Conservation (phyloP, 2,888 invertebrate genomes). For the Mesorhabditis sp. region DNA sequence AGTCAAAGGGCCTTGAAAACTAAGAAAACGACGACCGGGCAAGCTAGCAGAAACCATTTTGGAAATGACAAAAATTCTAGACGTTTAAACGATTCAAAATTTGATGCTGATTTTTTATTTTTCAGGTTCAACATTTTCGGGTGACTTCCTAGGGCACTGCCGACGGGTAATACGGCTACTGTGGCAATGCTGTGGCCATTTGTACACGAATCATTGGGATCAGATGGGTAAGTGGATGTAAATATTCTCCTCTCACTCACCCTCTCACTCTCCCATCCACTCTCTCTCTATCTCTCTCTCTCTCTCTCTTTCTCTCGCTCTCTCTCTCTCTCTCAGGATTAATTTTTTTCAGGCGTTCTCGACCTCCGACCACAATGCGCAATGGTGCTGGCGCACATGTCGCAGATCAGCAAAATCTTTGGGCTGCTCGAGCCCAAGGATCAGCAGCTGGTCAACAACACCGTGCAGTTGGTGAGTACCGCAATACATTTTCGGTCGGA, state of each 20-base stretch:
- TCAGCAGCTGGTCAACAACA: conserved; percentile 30
- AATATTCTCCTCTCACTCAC: neutral
- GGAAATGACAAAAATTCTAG: neutral
- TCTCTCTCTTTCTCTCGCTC: too few species aligned
- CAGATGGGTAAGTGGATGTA: conserved; percentile 26
- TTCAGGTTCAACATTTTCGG: conserved; percentile 43
- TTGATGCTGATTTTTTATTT: conserved; percentile 4
- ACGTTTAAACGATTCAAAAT: neutral
- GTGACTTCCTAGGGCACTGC: conserved; percentile 45
- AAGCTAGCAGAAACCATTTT: too few species aligned
- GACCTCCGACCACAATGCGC: conserved; percentile 51
- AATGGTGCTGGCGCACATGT: conserved; percentile 50
- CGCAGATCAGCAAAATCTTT: conserved; percentile 33
- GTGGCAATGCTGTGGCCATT: conserved; percentile 54
- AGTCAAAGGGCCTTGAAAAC: too few species aligned
- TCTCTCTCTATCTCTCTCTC: too few species aligned
- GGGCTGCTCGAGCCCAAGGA: conserved; percentile 37
- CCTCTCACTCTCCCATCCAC: too few species aligned
- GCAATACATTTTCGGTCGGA: too few species aligned
- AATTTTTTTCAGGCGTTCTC: conserved; percentile 24
- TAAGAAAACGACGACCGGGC: too few species aligned
- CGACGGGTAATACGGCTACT: conserved; percentile 39
- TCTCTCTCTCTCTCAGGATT: neutral
- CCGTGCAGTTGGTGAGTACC: conserved; percentile 13
- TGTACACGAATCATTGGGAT: conserved; percentile 55